Percentiles rank a stretch among this genome's conserved stretches.
These are phyloP conservation scores for Sycophaga agraensis DNA, from an alignment of 1,140 invertebrate genomes.

Conservation along the genomic window DNA sequence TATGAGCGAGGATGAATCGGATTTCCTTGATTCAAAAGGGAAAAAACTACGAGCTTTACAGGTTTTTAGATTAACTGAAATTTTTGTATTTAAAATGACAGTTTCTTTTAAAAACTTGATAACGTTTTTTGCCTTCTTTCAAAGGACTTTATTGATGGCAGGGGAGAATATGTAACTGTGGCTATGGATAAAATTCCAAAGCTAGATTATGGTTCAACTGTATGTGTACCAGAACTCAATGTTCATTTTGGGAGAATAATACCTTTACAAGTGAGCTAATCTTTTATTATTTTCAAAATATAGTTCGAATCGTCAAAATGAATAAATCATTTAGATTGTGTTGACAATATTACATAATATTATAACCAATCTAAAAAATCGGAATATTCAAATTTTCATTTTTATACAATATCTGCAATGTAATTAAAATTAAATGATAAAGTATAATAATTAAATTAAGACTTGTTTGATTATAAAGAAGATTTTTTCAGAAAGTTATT, in stretches of 20 bases:
- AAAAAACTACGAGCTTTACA: slow-evolving; percentile 56
- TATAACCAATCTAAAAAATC: not conserved
- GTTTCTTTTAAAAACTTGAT: not conserved
- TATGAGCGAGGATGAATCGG: slow-evolving; percentile 43
- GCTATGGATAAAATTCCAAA: slow-evolving; percentile 52
- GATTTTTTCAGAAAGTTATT: too few relatives aligned
- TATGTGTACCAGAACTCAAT: slow-evolving; percentile 59
- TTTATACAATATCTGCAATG: too few relatives aligned
- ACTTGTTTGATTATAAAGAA: too few relatives aligned
- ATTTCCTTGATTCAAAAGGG: slow-evolving; percentile 51
- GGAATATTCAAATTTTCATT: not conserved
- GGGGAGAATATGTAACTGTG: slow-evolving; percentile 55
- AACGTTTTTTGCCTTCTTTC: slow-evolving; percentile 14
- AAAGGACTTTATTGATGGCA: slow-evolving; percentile 58
- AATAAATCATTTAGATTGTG: too few relatives aligned
- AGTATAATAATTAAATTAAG: too few relatives aligned
- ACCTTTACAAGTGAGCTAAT: slow-evolving; percentile 37
- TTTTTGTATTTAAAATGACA: not conserved
- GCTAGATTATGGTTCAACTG: slow-evolving; percentile 53
- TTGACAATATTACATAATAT: not conserved
- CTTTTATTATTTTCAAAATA: too few relatives aligned
- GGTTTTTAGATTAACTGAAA: slow-evolving; percentile 37
- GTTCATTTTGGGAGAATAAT: slow-evolving; percentile 54
- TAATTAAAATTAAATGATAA: too few relatives aligned
- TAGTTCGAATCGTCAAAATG: too few relatives aligned